Evolutionary conservation across 2,113 vertebrate genomes (phyloP), one percentile per base, ranked within the genome.

Genomic region (Nymphicus hollandicus): DNA sequence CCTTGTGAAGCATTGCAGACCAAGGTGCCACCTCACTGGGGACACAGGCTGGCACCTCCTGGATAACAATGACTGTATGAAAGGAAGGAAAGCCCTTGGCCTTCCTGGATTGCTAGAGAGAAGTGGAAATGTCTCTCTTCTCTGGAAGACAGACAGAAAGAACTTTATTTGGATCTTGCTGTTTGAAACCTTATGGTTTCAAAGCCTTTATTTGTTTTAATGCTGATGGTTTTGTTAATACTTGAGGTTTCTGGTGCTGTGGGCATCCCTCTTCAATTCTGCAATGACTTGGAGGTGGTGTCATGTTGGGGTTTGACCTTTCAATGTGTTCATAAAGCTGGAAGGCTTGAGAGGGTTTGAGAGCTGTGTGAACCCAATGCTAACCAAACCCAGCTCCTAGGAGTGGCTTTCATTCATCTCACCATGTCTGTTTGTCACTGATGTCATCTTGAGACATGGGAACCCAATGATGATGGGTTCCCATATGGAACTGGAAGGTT

Each of bases 171-270:
- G 24, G 1, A 15, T 10, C 33, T 74, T 74, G 31, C 27, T 61
- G 0, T 58, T 74, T n/a, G n/a, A 77, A 89, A 31, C 11, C 5
- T 63, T 25, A 6, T 0, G 0, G 4, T 33, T 76, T 74, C 69
- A 55, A 64, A 87, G 41, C 9, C 35, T 78, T 69, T 29, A 3
- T 76, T 25, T 66, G 8, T 65, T 50, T 35, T 47, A n/a, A 35
- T 10, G 33, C 13, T 8, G 39, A 20, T 27, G 25, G 2, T 6
- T 78, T 43, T 52, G 3, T 33, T 46, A 61, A 20, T 11, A 3
- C 11, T 33, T 69, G 35, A 76, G 11, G 24, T 27, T 61, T 61
- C 60, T 73, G 74, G 46, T 68, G 41, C 87, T 60, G 39, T 37
- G 35, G 69, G 25, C 60, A 70, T 1, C 8, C 7, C 11, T 50